Evolutionary conservation across 2,113 vertebrate species (phyloP).

Genomic region (Cryptomyrus ogoouensis): DNA sequence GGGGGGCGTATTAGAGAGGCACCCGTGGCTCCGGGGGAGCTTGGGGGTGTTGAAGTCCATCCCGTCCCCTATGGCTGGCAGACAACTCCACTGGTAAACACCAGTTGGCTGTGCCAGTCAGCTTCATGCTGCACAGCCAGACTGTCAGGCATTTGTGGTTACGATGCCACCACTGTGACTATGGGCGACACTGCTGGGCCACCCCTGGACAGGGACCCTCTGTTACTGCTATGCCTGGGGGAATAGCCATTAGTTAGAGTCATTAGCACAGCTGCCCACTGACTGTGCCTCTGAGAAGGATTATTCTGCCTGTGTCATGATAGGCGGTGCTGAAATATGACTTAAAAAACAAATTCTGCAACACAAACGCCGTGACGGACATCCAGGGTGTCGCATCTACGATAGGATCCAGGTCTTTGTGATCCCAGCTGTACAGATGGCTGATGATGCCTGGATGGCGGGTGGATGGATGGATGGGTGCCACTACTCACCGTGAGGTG

Average conservation of each 20-base stretch:
- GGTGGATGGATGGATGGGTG: background rate
- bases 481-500: conserved; percentile 78
- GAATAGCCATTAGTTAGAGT: background rate
- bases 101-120: background rate
- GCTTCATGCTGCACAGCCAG: background rate
- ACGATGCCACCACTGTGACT: background rate
- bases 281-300: background rate
- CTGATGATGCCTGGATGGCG: background rate
- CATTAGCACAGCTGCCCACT: background rate
- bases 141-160: background rate
- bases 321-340: background rate
- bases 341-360: background rate
- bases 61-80: no score
- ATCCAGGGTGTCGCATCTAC: background rate
- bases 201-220: background rate
- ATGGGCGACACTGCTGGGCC: background rate
- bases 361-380: background rate
- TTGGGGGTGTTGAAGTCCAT: background rate
- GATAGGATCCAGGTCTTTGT: background rate
- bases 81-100: background rate
- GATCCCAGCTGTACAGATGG: background rate
- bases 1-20: background rate
- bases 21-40: background rate
- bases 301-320: background rate
- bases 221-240: background rate